phyloP scores from a whole-genome alignment of 2,888 invertebrate species.

The Aethes cnicana region DNA sequence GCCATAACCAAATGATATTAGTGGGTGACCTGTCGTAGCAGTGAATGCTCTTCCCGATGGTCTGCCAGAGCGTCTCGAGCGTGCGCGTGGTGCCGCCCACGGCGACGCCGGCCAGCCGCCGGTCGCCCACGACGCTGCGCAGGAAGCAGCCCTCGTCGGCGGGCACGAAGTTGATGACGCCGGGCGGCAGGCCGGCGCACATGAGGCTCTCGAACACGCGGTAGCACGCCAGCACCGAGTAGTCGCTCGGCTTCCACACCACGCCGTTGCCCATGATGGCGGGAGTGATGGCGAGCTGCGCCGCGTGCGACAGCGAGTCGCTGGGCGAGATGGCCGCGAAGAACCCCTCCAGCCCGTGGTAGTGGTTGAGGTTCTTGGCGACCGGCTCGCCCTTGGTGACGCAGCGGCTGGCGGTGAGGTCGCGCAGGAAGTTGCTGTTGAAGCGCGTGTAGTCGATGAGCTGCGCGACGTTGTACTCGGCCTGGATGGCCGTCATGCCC shows the following conservation, averaged over 20 bases:
- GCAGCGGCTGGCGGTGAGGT: conserved; percentile 90
- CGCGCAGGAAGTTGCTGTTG: conserved; percentile 88
- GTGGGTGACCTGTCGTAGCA: conserved; percentile 78
- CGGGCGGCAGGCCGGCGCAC: conserved; percentile 95
- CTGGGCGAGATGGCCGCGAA: conserved; percentile 96
- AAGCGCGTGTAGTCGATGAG: conserved; percentile 94
- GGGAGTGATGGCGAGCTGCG: conserved; percentile 93
- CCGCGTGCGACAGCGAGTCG: conserved; percentile 98
- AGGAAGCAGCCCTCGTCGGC: conserved; percentile 95
- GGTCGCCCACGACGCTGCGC: conserved; percentile 89
- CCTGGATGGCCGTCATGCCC: conserved; percentile 93
- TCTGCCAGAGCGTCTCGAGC: conserved; percentile 91
- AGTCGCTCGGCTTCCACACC: conserved; percentile 97
- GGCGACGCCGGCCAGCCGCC: conserved; percentile 92
- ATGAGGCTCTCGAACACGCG: conserved; percentile 91
- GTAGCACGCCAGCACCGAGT: conserved; percentile 94
- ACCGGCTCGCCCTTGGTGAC: conserved; percentile 87
- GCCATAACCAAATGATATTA: neutral
- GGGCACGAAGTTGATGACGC: conserved; percentile 96
- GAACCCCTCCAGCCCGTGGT: conserved; percentile 95
- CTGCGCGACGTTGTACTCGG: conserved; percentile 96
- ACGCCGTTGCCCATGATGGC: conserved; percentile 92
- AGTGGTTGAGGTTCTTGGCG: conserved; percentile 89
- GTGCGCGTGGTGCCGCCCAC: conserved; percentile 97
- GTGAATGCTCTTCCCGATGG: conserved; percentile 90